These are phyloP conservation scores for Cinclus mexicanus DNA, from an alignment of 2,113 vertebrate species.

Conservation along the genomic window DNA sequence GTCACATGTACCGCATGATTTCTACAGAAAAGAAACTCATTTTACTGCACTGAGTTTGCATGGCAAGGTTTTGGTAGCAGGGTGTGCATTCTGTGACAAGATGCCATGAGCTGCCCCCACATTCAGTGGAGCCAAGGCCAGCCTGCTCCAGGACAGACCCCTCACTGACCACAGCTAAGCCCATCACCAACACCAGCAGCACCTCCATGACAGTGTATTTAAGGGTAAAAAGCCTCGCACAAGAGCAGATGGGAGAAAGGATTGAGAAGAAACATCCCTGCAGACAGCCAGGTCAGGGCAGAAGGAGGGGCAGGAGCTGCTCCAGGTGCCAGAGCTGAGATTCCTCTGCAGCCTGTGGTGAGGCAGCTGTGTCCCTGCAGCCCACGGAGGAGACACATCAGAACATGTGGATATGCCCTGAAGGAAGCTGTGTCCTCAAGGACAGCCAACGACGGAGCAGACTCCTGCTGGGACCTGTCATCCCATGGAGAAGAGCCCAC, in stretches of 20 bases:
- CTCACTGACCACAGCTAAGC: neutral
- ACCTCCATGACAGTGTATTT: neutral
- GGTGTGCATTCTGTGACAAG: neutral
- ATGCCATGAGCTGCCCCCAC: neutral
- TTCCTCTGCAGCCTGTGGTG: neutral
- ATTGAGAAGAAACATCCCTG: neutral
- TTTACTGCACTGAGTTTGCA: neutral
- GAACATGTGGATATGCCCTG: too few relatives aligned
- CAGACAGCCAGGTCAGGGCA: too few relatives aligned
- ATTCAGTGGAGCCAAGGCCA: neutral
- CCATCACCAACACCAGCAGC: neutral
- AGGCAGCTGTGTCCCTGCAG: neutral
- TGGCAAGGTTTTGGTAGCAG: neutral
- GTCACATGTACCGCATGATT: accelerated
- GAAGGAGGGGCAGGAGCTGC: neutral
- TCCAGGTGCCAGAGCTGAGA: accelerated
- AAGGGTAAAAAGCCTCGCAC: neutral
- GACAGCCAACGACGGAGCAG: neutral
- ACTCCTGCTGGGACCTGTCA: neutral
- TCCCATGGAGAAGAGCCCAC: neutral
- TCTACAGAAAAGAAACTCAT: neutral
- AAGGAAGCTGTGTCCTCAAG: neutral
- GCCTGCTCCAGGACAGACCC: neutral
- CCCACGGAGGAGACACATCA: accelerated
- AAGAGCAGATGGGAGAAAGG: neutral